Evolutionary conservation across 2,797 vertebrate genomes (phyloP).

Genomic region (Tympanoctomys barrerae): DNA sequence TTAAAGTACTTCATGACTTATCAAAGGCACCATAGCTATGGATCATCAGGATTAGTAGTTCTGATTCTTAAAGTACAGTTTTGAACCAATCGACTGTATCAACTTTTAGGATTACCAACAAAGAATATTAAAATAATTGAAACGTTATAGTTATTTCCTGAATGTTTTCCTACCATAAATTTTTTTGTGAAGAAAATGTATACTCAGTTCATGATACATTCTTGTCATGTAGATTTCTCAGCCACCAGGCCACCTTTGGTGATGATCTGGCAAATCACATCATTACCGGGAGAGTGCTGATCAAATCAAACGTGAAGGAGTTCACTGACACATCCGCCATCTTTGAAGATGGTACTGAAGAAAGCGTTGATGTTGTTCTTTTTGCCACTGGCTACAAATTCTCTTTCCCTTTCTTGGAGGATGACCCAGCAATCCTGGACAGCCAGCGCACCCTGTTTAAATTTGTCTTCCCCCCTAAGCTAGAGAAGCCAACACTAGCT

Average conservation of each 20-base stretch:
- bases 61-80: not conserved
- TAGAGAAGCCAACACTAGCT: conserved; percentile 87
- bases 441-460: conserved; percentile 87
- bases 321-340: conserved; percentile 86
- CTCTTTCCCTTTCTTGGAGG: conserved; percentile 89
- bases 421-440: conserved; percentile 77
- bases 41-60: not conserved
- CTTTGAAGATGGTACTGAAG: conserved; percentile 87
- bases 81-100: not conserved
- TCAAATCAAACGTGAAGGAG: conserved; percentile 88
- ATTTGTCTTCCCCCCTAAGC: conserved; percentile 86
- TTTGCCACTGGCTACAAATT: conserved; percentile 90
- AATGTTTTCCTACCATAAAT: not conserved
- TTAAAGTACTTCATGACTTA: not conserved
- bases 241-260: conserved; percentile 83
- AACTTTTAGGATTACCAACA: not conserved
- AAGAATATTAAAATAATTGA: not conserved
- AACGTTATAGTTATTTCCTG: not conserved
- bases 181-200: not conserved
- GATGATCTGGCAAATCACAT: conserved; percentile 89
- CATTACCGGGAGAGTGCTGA: conserved; percentile 85
- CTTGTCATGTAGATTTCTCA: conserved; percentile 51
- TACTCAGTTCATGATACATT: not conserved
- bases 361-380: conserved; percentile 86
- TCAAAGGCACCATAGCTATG: not conserved